phyloP scores from a whole-genome alignment of 2,888 invertebrate genomes.

The Chaetogeoica ovagalla region DNA sequence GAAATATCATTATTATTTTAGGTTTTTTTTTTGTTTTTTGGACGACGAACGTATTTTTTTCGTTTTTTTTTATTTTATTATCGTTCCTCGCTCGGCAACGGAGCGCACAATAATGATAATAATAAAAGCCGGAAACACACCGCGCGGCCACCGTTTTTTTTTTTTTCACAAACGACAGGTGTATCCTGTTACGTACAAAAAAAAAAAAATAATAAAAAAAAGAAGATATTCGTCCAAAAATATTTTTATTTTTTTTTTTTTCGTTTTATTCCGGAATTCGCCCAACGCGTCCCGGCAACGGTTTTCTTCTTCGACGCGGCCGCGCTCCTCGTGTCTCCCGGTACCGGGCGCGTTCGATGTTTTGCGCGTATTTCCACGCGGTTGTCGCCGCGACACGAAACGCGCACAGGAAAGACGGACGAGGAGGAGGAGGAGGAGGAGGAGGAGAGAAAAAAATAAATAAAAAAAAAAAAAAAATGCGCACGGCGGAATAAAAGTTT shows the following conservation, averaged over 20 bases:
- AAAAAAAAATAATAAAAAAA: constrained; percentile 11
- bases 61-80: too few species aligned
- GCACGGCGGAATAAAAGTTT: constrained; percentile 52
- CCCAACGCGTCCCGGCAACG: too few species aligned
- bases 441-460: too few species aligned
- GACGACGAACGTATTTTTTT: too few species aligned
- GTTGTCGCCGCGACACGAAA: too few species aligned
- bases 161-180: constrained; percentile 27
- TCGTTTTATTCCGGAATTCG: neutral
- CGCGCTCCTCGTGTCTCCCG: neutral
- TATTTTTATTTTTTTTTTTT: neutral
- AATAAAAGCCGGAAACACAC: constrained; percentile 42
- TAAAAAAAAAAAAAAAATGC: constrained; percentile 44
- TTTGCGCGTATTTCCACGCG: too few species aligned
- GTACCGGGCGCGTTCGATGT: too few species aligned
- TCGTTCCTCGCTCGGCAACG: too few species aligned
- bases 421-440: constrained; percentile 7
- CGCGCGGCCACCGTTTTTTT: neutral
- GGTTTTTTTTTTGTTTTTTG: too few species aligned
- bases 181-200: constrained; percentile 24
- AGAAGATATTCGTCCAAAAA: neutral
- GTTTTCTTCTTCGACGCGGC: too few species aligned
- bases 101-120: too few species aligned
- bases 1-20: too few species aligned
- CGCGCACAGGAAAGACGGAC: neutral